Percentiles rank a stretch among this genome's conserved stretches.
Evolutionary conservation across 2,113 vertebrate species (phyloP).

Genomic region (Dendrocopos noguchii): DNA sequence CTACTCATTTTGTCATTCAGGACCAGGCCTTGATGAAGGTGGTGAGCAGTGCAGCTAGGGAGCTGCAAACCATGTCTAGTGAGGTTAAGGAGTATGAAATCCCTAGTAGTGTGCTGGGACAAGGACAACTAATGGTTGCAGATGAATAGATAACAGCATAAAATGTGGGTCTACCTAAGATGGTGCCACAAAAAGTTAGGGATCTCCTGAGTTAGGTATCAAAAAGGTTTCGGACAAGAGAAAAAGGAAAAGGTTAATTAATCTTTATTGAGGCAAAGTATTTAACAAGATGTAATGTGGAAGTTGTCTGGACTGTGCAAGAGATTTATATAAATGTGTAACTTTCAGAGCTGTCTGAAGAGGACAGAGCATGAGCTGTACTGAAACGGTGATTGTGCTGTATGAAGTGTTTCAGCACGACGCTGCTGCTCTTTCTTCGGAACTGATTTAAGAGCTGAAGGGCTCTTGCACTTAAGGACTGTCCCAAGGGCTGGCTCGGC

Average conservation of each 20-base stretch:
- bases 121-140: not conserved
- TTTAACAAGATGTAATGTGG: not conserved
- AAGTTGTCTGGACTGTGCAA: not conserved
- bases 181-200: not conserved
- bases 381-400: not conserved
- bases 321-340: accelerated
- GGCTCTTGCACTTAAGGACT: not conserved
- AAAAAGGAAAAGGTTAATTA: not conserved
- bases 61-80: not conserved
- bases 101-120: not conserved
- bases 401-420: not conserved
- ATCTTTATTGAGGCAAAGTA: not conserved
- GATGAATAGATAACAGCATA: not conserved
- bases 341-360: not conserved
- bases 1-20: not conserved
- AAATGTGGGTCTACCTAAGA: not conserved
- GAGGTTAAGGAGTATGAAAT: not conserved
- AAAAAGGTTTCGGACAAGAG: not conserved
- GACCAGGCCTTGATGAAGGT: not conserved
- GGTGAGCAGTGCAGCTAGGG: not conserved
- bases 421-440: not conserved
- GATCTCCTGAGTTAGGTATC: not conserved
- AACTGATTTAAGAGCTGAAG: not conserved
- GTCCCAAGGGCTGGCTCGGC: not conserved
- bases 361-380: not conserved